These are phyloP conservation scores for Bombus superbus DNA, from an alignment of 1,140 invertebrate genomes.

Conservation along the genomic window DNA sequence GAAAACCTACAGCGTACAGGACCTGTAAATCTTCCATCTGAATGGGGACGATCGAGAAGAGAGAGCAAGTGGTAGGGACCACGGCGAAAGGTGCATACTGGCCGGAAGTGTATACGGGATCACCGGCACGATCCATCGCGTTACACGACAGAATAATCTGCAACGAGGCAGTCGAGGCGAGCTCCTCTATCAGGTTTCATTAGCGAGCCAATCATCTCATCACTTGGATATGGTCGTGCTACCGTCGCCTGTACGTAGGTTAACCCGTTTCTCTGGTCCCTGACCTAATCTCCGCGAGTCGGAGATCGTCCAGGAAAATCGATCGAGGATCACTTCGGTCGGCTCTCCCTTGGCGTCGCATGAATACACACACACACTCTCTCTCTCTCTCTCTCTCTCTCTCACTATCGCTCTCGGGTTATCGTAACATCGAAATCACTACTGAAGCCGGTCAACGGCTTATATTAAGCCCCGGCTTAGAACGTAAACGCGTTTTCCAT, in stretches of 20 bases:
- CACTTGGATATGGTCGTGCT: conserved; percentile 63
- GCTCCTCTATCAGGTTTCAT: conserved; percentile 78
- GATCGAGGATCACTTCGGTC: conserved; percentile 57
- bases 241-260: conserved; percentile 65
- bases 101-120: conserved; percentile 71
- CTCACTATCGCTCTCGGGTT: conserved; percentile 11
- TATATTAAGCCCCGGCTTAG: conserved; percentile 59
- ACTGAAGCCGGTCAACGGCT: conserved; percentile 45
- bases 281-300: conserved; percentile 71
- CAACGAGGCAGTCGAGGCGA: conserved; percentile 50
- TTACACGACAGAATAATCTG: conserved; percentile 68
- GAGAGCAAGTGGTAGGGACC: not conserved
- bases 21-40: not conserved
- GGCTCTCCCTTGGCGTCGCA: too few species aligned
- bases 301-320: conserved; percentile 57
- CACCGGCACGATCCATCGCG: conserved; percentile 63
- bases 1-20: not conserved
- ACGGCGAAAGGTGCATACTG: conserved; percentile 1
- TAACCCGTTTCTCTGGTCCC: conserved; percentile 74
- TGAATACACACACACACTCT: not conserved
- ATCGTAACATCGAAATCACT: conserved; percentile 62
- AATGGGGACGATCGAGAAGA: not conserved
- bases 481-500: conserved; percentile 66
- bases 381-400: not conserved
- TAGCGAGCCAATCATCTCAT: conserved; percentile 79